Evolutionary conservation across 2,797 vertebrate genomes (phyloP), one percentile per base, ranked within the genome.

Genomic region (Acomys russatus): DNA sequence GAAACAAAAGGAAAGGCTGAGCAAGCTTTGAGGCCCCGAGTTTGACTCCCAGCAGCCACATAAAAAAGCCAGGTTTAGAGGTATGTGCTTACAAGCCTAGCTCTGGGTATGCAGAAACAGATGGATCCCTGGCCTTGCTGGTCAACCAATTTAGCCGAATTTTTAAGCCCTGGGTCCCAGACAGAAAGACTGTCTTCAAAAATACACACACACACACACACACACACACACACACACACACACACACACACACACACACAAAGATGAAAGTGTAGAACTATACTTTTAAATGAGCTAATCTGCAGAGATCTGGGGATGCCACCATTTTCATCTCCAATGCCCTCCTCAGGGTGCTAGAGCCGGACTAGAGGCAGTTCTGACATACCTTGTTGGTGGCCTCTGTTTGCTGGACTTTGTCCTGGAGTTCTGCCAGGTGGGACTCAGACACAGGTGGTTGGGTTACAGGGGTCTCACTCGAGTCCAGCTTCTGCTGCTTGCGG

Each of bases 351-450:
- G 59, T 71, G 71, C 79, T 2, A 70, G 30, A 71, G 18, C n/a
- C 14, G 11, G 63, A 10, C 18, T 56, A 22, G 64, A 80, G 12
- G 23, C 28, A 35, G 54, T n/a, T 54, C 1, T 70, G 54, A 38
- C 54, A 82, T 98, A 99, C 99, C 99, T 99, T 99, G 98, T 99
- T 99, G 97, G 98, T 98, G 96, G 97, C 96, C 96, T 99, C 99
- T 10, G 98, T 98, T 66, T 99, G 98, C 95, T 98, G 98, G 98
- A 99, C 98, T 98, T 99, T 99, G 89, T 98, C 97, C 98, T 99
- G 99, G 70, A 98, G 98, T 97, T 99, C 99, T 83, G 98, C 98
- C 94, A 98, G 97, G 97, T 97, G 96, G 83, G 99, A 98, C 95
- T 99, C 96, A 0, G 98, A 96, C 8, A 98, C 95, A 68, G 98